Evolutionary conservation across 2,113 vertebrate species (phyloP).

Genomic region (Tylochromis polylepis): DNA sequence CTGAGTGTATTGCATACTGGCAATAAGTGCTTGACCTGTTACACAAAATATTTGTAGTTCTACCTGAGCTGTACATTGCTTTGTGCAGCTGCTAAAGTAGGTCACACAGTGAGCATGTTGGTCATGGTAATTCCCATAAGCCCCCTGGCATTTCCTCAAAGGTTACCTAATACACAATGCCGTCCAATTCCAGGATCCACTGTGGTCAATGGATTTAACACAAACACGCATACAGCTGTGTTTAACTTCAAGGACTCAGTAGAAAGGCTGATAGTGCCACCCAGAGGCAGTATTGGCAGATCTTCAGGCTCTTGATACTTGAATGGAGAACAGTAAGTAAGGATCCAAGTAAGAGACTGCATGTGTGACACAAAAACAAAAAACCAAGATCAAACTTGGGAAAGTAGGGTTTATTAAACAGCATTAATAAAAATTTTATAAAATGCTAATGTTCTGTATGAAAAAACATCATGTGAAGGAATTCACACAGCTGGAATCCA

Average conservation of each 20-base stretch:
- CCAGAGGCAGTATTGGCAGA: slow-evolving; percentile 9
- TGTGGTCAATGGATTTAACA: slow-evolving; percentile 57
- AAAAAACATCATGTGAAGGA: slow-evolving; percentile 50
- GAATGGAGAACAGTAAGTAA: not conserved
- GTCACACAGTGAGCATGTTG: slow-evolving; percentile 24
- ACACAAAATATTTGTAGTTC: not conserved
- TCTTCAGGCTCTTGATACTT: not conserved
- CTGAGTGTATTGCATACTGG: not conserved
- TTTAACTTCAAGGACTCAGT: slow-evolving; percentile 2
- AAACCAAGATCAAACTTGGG: slow-evolving; percentile 20
- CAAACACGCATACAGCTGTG: slow-evolving; percentile 36
- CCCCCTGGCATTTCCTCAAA: slow-evolving; percentile 62
- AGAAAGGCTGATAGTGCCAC: not conserved
- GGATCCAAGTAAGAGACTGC: not conserved
- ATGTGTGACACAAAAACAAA: not conserved
- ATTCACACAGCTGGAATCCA: slow-evolving; percentile 50
- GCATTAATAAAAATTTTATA: slow-evolving; percentile 65
- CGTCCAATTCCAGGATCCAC: slow-evolving; percentile 18
- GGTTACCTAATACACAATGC: slow-evolving; percentile 37
- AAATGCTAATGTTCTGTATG: slow-evolving; percentile 60
- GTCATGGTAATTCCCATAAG: slow-evolving; percentile 39
- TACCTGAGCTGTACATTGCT: not conserved
- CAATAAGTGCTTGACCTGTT: not conserved
- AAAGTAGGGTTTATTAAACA: slow-evolving; percentile 73
- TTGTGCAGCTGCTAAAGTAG: not conserved